Conservation (phyloP, 2,888 invertebrate genomes). For the Hartigia nigra region DNA sequence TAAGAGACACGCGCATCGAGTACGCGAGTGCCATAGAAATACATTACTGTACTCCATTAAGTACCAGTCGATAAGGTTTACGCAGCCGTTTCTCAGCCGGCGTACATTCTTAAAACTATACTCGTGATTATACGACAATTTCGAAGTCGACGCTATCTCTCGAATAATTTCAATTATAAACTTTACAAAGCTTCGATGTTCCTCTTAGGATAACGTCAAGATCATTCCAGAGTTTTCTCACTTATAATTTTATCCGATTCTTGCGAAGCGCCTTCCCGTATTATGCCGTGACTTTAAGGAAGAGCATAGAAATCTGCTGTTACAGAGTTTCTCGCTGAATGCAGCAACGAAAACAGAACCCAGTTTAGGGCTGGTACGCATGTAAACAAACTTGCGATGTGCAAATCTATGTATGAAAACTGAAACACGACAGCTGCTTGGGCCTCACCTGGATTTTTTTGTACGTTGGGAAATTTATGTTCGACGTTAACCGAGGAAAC, state of each 20-base stretch:
- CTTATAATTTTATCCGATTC: not conserved
- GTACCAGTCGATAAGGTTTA: conserved; percentile 14
- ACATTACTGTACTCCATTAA: conserved; percentile 1
- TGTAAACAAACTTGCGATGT: not conserved
- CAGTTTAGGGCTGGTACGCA: not conserved
- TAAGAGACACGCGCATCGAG: not conserved
- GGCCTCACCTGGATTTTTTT: not conserved
- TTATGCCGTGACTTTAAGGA: not conserved
- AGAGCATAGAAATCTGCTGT: not conserved
- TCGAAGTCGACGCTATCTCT: not conserved
- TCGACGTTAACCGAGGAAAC: not conserved
- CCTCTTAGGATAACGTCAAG: not conserved
- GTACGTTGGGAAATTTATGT: not conserved
- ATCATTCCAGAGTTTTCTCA: not conserved
- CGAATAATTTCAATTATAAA: not conserved
- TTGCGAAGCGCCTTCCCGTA: not conserved
- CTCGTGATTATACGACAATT: not conserved
- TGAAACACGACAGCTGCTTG: not conserved
- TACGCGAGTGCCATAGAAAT: not conserved
- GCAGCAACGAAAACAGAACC: not conserved
- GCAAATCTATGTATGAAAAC: not conserved
- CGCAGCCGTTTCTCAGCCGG: conserved; percentile 19
- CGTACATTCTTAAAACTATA: not conserved
- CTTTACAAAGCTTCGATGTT: not conserved
- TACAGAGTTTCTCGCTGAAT: not conserved